phyloP scores from a whole-genome alignment of 2,797 vertebrate genomes.

The Austrolebias charrua region DNA sequence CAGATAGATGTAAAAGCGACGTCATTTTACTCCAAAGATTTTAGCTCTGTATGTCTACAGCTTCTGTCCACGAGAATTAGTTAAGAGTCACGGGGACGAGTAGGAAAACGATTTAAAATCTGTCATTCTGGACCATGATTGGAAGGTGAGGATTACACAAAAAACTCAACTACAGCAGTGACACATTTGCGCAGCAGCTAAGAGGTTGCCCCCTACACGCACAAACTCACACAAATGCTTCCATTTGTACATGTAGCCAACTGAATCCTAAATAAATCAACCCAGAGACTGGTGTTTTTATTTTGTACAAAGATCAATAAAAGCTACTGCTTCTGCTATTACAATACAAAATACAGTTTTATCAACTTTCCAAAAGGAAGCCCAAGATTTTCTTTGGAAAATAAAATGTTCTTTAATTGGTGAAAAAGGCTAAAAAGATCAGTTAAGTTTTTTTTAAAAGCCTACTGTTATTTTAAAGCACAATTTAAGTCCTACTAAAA shows the following conservation, averaged over 20 bases:
- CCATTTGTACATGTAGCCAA: not conserved
- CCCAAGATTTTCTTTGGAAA: too few species aligned
- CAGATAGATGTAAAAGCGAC: slow-evolving; percentile 61
- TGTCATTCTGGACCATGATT: slow-evolving; percentile 6
- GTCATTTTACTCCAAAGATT: slow-evolving; percentile 12
- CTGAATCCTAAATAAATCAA: not conserved
- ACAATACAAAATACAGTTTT: too few species aligned
- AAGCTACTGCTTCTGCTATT: not conserved
- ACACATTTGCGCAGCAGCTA: slow-evolving; percentile 67
- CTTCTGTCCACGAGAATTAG: slow-evolving; percentile 9
- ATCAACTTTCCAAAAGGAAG: too few species aligned
- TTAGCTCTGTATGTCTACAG: slow-evolving; percentile 24
- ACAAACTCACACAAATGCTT: not conserved
- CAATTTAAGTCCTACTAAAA: too few species aligned
- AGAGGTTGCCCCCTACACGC: slow-evolving; percentile 5
- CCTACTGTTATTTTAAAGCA: too few species aligned
- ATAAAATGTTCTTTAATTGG: too few species aligned
- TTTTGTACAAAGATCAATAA: not conserved
- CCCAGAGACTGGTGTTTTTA: not conserved
- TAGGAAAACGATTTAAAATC: slow-evolving; percentile 10
- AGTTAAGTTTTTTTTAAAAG: not conserved
- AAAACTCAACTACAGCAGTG: slow-evolving; percentile 48
- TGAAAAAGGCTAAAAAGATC: not conserved
- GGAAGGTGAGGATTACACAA: not conserved
- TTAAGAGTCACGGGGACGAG: not conserved